Percentiles rank a stretch among this genome's conserved stretches.
These are phyloP conservation scores for Agelastica alni DNA, from an alignment of 2,888 invertebrate genomes.

Conservation along the genomic window DNA sequence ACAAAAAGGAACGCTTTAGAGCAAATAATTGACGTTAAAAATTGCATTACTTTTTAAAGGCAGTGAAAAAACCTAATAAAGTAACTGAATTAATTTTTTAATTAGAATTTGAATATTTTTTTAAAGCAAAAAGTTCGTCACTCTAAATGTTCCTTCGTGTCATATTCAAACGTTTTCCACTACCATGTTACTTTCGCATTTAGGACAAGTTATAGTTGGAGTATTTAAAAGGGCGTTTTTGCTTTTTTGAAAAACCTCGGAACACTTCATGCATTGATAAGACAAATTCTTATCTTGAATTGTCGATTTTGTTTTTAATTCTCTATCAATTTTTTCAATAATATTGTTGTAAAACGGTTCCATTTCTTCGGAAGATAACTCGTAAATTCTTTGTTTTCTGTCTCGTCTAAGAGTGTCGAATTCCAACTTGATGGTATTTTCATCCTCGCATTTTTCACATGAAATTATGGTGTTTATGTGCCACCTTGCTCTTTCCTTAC, in stretches of 20 bases:
- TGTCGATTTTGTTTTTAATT: conserved; percentile 19
- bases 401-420: conserved; percentile 67
- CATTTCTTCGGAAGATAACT: conserved; percentile 62
- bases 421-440: conserved; percentile 59
- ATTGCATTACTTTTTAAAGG: no score
- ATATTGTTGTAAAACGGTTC: conserved; percentile 51
- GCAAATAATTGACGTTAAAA: no score
- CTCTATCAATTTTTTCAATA: conserved; percentile 42
- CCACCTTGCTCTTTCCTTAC: conserved; percentile 56
- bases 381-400: conserved; percentile 63
- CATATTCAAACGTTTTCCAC: conserved; percentile 50
- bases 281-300: conserved; percentile 57
- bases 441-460: conserved; percentile 54
- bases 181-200: conserved; percentile 64
- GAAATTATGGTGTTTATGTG: conserved; percentile 59
- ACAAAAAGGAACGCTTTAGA: no score
- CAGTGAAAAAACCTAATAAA: no score
- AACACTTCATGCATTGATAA: conserved; percentile 67
- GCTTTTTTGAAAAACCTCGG: conserved; percentile 62
- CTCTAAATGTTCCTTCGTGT: no score
- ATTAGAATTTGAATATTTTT: no score
- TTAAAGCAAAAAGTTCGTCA: no score
- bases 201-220: conserved; percentile 58
- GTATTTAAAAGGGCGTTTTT: conserved; percentile 36
- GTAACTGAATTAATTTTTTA: no score